Percentiles rank a stretch among this genome's conserved stretches.
phyloP scores from a whole-genome alignment of 2,113 vertebrate genomes.

The Microtus oregoni region DNA sequence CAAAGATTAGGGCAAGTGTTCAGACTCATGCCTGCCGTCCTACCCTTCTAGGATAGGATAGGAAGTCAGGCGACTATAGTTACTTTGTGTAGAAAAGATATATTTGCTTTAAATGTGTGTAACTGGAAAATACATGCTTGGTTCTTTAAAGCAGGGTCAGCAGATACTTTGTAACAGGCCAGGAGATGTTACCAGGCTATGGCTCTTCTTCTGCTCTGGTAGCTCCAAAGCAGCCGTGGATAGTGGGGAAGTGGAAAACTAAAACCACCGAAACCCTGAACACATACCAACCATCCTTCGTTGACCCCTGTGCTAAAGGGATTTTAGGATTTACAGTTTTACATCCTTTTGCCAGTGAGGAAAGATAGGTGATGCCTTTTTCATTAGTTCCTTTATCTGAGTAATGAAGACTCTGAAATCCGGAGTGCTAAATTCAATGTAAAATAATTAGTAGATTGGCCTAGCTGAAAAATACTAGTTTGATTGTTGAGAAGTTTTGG shows the following conservation, averaged over 20 bases:
- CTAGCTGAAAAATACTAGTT: conserved; percentile 39
- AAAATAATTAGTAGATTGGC: conserved; percentile 37
- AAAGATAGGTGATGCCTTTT: background rate
- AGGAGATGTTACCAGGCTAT: background rate
- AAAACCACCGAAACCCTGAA: background rate
- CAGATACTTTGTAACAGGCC: background rate
- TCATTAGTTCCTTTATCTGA: background rate
- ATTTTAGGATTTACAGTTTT: conserved; percentile 42
- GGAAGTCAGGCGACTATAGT: background rate
- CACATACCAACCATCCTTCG: background rate
- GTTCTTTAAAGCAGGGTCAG: background rate
- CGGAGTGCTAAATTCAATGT: conserved; percentile 23
- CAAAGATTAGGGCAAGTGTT: conserved; percentile 25
- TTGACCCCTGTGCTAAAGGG: background rate
- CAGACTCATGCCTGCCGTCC: background rate
- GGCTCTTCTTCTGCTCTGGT: background rate
- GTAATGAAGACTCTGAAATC: background rate
- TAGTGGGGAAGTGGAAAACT: background rate
- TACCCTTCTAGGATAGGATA: background rate
- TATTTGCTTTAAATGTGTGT: background rate
- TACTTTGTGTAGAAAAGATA: conserved; percentile 30
- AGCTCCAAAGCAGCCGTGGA: background rate
- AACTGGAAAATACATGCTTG: conserved; percentile 9
- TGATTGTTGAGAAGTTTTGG: conserved; percentile 50
- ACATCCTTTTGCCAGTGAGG: background rate